Conservation (phyloP, 2,888 invertebrate species). For the Lasioglossum pauxillum region DNA sequence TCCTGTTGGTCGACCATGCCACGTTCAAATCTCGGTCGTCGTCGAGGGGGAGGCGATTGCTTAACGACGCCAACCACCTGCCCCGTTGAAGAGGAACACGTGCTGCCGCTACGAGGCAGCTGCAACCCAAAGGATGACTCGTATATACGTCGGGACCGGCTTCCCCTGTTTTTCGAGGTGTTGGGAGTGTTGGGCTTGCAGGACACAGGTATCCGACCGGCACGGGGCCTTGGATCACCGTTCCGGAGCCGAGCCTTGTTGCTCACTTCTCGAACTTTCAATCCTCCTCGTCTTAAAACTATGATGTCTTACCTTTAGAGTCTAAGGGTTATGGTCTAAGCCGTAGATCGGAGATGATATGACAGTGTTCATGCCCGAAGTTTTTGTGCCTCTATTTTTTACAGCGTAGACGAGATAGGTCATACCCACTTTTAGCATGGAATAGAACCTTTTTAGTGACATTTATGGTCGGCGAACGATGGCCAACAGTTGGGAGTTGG, state of each 20-base stretch:
- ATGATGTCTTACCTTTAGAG: neutral
- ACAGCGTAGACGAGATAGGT: no score
- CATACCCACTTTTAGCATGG: no score
- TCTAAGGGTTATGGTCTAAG: no score
- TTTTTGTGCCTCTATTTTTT: no score
- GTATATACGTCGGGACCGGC: slow-evolving; percentile 44
- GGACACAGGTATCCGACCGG: slow-evolving; percentile 43
- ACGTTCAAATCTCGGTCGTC: slow-evolving; percentile 79
- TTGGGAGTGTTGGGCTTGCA: slow-evolving; percentile 55
- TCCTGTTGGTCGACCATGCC: slow-evolving; percentile 51
- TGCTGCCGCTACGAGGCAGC: slow-evolving; percentile 72
- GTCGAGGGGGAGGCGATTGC: slow-evolving; percentile 80
- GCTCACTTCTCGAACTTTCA: slow-evolving; percentile 43
- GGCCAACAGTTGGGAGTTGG: no score
- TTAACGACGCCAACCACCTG: slow-evolving; percentile 83
- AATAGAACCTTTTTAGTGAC: no score
- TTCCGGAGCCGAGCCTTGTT: slow-evolving; percentile 26
- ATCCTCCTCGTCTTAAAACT: neutral
- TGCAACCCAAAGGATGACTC: slow-evolving; percentile 64
- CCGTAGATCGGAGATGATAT: no score
- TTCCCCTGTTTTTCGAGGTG: slow-evolving; percentile 61
- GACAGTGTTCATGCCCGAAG: no score
- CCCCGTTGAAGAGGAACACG: slow-evolving; percentile 79
- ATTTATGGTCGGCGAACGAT: no score
- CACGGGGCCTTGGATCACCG: slow-evolving; percentile 25